phyloP scores from a whole-genome alignment of 2,113 vertebrate genomes.

The Albula glossodonta region DNA sequence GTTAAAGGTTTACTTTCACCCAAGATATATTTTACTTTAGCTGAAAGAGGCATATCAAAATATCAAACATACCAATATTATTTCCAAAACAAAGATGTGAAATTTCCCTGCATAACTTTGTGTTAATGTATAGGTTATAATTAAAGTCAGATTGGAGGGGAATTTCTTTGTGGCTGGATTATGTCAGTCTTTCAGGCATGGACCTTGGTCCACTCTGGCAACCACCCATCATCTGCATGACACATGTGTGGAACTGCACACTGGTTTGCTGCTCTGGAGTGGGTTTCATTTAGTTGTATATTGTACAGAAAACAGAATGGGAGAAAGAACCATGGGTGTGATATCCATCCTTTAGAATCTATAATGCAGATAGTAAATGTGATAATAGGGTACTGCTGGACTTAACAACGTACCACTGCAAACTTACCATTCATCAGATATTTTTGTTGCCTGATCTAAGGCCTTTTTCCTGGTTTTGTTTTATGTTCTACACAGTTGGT shows the following conservation, averaged over 20 bases:
- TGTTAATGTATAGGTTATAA: conserved; percentile 18
- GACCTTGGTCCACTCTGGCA: neutral
- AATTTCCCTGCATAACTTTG: neutral
- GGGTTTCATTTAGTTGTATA: neutral
- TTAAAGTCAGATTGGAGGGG: conserved; percentile 39
- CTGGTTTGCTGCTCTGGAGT: neutral
- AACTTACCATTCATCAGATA: neutral
- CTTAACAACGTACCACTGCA: neutral
- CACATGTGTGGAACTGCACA: neutral
- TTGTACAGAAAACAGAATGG: neutral
- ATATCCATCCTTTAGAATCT: neutral
- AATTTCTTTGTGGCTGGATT: conserved; percentile 20
- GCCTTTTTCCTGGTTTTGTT: conserved; percentile 23
- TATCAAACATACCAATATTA: neutral
- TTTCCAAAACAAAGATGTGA: neutral
- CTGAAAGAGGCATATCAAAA: no score
- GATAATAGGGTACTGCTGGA: no score
- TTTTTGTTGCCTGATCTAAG: neutral
- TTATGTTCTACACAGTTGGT: conserved; percentile 18
- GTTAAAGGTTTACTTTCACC: no score
- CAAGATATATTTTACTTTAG: no score
- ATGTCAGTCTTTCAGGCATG: neutral
- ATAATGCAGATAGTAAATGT: no score
- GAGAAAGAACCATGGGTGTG: neutral
- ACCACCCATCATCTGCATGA: neutral